Conservation (phyloP, 2,797 vertebrate genomes). For the Melanotaenia trifasciata region DNA sequence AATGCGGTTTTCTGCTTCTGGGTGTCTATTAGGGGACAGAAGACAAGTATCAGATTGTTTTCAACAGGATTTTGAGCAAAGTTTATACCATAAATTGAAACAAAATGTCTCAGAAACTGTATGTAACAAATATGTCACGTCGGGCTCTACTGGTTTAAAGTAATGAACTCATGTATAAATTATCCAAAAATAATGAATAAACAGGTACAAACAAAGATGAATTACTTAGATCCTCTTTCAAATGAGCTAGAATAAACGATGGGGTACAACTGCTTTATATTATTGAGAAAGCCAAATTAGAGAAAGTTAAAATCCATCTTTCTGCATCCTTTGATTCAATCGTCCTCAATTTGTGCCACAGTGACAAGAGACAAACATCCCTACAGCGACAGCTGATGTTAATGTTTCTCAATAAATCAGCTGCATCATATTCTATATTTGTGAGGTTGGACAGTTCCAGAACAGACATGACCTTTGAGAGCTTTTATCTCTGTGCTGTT, state of each 20-base stretch:
- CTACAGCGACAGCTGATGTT: constrained; percentile 9
- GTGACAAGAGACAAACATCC: constrained; percentile 42
- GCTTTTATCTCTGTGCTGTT: constrained; percentile 18
- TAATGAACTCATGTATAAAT: background rate
- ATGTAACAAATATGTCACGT: too few species aligned
- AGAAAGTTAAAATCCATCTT: background rate
- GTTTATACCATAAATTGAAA: too few species aligned
- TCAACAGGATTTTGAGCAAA: too few species aligned
- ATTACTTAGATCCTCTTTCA: background rate
- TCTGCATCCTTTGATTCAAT: constrained; percentile 16
- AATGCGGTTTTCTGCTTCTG: too few species aligned
- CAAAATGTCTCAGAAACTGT: too few species aligned
- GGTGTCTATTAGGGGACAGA: too few species aligned
- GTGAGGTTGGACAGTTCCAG: constrained; percentile 7
- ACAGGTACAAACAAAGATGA: background rate
- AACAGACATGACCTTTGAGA: background rate
- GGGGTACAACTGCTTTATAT: background rate
- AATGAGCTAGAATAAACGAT: background rate
- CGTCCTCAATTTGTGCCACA: background rate
- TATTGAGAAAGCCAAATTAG: background rate
- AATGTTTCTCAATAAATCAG: constrained; percentile 40
- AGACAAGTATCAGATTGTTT: too few species aligned
- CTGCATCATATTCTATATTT: constrained; percentile 20
- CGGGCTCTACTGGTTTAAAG: too few species aligned
- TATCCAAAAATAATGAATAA: background rate